Evolutionary conservation across 2,888 invertebrate genomes (phyloP).

Genomic region (Limnephilus rhombicus): DNA sequence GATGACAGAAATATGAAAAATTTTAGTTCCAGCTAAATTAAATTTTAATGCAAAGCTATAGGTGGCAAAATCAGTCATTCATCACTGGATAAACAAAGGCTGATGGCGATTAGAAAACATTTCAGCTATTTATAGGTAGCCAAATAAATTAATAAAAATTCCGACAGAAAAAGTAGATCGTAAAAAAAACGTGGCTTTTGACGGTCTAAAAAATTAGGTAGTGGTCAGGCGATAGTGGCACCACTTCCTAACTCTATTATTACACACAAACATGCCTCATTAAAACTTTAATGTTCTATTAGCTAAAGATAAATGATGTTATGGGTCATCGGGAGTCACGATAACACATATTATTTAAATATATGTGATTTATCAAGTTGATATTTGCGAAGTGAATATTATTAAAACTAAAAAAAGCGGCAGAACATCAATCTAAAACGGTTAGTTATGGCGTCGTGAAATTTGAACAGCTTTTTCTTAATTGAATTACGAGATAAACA

Average conservation of each 20-base stretch:
- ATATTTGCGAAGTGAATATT: background rate
- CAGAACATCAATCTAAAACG: background rate
- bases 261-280: background rate
- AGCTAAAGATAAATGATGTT: background rate
- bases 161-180: too few species aligned
- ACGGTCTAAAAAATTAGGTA: background rate
- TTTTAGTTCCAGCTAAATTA: too few species aligned
- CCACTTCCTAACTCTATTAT: slow-evolving; percentile 24
- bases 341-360: background rate
- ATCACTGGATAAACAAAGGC: background rate
- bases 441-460: too few species aligned
- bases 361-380: background rate
- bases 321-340: background rate
- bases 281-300: background rate
- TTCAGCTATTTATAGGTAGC: background rate
- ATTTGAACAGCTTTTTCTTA: too few species aligned
- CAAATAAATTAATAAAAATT: background rate
- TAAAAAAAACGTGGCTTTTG: background rate
- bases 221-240: background rate
- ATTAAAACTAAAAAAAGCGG: background rate
- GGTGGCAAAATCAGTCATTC: background rate
- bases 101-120: background rate
- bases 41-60: too few species aligned
- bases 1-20: too few species aligned
- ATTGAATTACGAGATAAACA: too few species aligned